These are phyloP conservation scores for Polymixis flavicincta DNA, from an alignment of 2,888 invertebrate species.

Conservation along the genomic window DNA sequence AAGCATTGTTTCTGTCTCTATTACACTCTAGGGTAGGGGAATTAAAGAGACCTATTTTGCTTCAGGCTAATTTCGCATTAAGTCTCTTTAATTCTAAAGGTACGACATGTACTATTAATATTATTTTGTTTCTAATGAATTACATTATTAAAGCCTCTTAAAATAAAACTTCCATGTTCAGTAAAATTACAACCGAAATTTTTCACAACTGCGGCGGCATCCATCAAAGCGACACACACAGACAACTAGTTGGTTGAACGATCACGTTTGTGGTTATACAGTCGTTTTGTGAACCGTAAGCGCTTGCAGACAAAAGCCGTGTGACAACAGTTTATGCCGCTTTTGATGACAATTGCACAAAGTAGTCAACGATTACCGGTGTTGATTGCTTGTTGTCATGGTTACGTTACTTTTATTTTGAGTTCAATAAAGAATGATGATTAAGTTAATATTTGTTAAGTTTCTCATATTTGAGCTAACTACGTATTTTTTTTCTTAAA, in stretches of 20 bases:
- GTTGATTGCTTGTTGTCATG: constrained; percentile 40
- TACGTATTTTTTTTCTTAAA: too few relatives aligned
- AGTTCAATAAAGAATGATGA: not conserved
- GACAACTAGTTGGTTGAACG: constrained; percentile 30
- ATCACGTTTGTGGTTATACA: constrained; percentile 32
- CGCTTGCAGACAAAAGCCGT: constrained; percentile 50
- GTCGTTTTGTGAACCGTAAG: constrained; percentile 43
- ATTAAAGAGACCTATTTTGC: too few relatives aligned
- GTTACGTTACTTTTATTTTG: constrained; percentile 7
- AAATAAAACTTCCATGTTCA: too few relatives aligned
- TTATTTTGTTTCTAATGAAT: too few relatives aligned
- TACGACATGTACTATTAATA: too few relatives aligned
- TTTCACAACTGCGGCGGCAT: not conserved
- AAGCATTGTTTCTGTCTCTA: too few relatives aligned
- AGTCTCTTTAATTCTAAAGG: too few relatives aligned
- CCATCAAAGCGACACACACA: constrained; percentile 26
- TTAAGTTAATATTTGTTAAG: too few relatives aligned
- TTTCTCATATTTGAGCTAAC: too few relatives aligned
- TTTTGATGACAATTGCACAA: constrained; percentile 47
- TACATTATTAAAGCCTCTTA: too few relatives aligned
- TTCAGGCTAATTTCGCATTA: too few relatives aligned
- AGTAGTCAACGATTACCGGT: constrained; percentile 47
- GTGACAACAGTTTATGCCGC: constrained; percentile 46
- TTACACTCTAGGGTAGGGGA: too few relatives aligned
- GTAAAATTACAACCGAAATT: not conserved